Conservation (phyloP, 2,888 invertebrate genomes). For the Zygaena filipendulae region DNA sequence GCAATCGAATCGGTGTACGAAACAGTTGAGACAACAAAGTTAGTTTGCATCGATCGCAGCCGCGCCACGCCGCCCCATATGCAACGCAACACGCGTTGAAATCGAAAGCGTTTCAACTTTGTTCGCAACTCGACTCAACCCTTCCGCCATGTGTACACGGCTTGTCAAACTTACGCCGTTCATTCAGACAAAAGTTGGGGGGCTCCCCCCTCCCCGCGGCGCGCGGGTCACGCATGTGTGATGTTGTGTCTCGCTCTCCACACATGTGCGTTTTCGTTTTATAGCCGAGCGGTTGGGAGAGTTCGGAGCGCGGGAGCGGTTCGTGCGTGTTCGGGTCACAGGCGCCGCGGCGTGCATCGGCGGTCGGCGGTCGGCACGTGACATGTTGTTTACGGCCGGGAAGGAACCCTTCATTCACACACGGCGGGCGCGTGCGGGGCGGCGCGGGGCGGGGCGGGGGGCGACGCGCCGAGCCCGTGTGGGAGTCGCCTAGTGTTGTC, state of each 20-base stretch:
- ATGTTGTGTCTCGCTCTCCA: conserved; percentile 37
- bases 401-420: conserved; percentile 45
- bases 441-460: conserved; percentile 19
- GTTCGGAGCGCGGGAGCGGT: conserved; percentile 18
- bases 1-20: conserved; percentile 28
- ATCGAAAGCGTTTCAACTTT: conserved; percentile 58
- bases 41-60: conserved; percentile 41
- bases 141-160: conserved; percentile 53
- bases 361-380: conserved; percentile 33
- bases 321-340: conserved; percentile 28
- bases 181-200: conserved; percentile 44
- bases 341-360: conserved; percentile 20
- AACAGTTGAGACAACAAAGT: conserved; percentile 34
- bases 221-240: conserved; percentile 46
- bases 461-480: conserved; percentile 33
- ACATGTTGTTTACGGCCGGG: conserved; percentile 32
- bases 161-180: conserved; percentile 52
- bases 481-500: conserved; percentile 53
- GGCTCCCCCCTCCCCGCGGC: conserved; percentile 41
- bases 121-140: conserved; percentile 48
- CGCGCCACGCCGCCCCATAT: conserved; percentile 55
- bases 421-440: conserved; percentile 16
- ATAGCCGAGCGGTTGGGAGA: conserved; percentile 26
- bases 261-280: conserved; percentile 41
- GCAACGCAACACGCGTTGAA: conserved; percentile 45